phyloP scores from a whole-genome alignment of 1,140 invertebrate genomes.

The Zaprionus africanus region DNA sequence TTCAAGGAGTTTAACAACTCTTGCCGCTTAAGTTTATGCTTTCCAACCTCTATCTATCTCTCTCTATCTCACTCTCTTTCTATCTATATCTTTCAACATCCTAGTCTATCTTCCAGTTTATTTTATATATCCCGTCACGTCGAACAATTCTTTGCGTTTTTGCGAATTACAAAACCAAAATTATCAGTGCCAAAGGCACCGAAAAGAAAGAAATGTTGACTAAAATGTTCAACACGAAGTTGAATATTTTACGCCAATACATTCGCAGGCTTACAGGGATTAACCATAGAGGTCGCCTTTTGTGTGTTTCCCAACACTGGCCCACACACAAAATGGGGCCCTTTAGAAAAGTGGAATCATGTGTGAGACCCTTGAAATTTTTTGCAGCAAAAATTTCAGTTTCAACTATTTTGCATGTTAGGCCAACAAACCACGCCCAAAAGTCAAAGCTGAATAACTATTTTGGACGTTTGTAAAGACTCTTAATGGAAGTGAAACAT shows the following conservation, averaged over 20 bases:
- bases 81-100: conserved; percentile 44
- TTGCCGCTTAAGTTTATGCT: conserved; percentile 57
- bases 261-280: conserved; percentile 26
- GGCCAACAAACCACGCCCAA: conserved; percentile 77
- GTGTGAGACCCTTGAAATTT: conserved; percentile 67
- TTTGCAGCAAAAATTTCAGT: conserved; percentile 64
- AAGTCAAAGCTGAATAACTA: conserved; percentile 40
- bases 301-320: conserved; percentile 33
- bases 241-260: conserved; percentile 73
- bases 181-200: conserved; percentile 41
- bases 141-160: conserved; percentile 84
- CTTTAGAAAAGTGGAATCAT: conserved; percentile 65
- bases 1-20: conserved; percentile 8
- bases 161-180: conserved; percentile 84
- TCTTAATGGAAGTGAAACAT: conserved; percentile 83
- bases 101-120: conserved; percentile 54
- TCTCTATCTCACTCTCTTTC: conserved; percentile 33
- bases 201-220: conserved; percentile 42
- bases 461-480: conserved; percentile 84
- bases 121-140: conserved; percentile 56
- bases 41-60: conserved; percentile 47
- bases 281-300: not conserved
- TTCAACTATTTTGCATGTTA: conserved; percentile 84
- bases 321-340: conserved; percentile 10
- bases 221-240: conserved; percentile 64